Evolutionary conservation across 2,113 vertebrate species (phyloP).

Genomic region (Heliornis fulica): DNA sequence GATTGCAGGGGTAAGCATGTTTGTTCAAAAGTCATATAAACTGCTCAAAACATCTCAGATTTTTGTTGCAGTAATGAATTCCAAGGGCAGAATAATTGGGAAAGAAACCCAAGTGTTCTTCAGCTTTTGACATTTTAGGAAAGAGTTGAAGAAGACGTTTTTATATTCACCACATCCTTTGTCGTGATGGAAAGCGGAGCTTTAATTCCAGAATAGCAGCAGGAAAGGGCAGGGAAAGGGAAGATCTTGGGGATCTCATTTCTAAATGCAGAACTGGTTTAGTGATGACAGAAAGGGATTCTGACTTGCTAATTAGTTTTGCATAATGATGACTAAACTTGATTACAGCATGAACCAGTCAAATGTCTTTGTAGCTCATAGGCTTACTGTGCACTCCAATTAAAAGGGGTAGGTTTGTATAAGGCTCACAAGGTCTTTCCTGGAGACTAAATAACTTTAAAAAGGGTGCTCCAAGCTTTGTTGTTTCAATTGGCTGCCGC

Average conservation of each 20-base stretch:
- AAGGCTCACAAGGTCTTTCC: neutral
- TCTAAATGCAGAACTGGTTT: constrained; percentile 38
- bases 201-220: constrained; percentile 46
- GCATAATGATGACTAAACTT: constrained; percentile 60
- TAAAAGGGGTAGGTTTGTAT: neutral
- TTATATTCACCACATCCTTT: constrained; percentile 28
- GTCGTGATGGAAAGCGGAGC: constrained; percentile 32
- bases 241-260: constrained; percentile 40
- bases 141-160: neutral
- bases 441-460: neutral
- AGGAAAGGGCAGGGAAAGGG: constrained; percentile 45
- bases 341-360: constrained; percentile 13
- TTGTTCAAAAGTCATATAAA: neutral
- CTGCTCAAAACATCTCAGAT: neutral
- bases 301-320: constrained; percentile 61
- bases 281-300: constrained; percentile 13
- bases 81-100: constrained; percentile 23
- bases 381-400: neutral
- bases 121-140: constrained; percentile 42
- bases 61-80: constrained; percentile 1
- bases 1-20: neutral
- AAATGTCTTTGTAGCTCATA: neutral
- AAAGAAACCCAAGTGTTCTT: neutral
- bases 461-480: neutral
- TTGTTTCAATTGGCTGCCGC: neutral